These are phyloP conservation scores for Euwallacea similis DNA, from an alignment of 1,140 invertebrate species.

Conservation along the genomic window DNA sequence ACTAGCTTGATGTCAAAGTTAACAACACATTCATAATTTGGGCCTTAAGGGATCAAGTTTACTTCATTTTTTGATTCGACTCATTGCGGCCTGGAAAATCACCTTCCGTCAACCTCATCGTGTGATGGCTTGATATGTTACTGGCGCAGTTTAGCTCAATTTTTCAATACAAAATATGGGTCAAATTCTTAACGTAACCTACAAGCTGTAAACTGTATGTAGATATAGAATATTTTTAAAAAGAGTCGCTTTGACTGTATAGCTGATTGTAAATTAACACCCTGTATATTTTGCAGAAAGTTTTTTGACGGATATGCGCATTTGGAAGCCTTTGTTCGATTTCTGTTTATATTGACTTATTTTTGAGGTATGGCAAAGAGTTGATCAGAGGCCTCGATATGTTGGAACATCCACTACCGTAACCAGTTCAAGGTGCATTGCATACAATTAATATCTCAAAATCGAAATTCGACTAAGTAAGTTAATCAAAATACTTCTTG, in stretches of 20 bases:
- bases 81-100: background rate
- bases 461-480: too few species aligned
- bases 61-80: background rate
- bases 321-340: background rate
- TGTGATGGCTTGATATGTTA: background rate
- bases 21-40: too few species aligned
- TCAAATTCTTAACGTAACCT: background rate
- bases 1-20: too few species aligned
- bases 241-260: constrained; percentile 4
- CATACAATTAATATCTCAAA: too few species aligned
- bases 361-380: constrained; percentile 3
- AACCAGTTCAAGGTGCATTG: background rate
- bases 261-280: constrained; percentile 21
- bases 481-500: background rate
- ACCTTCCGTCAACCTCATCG: background rate
- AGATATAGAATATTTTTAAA: constrained; percentile 9
- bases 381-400: too few species aligned
- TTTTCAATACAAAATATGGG: background rate
- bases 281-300: constrained; percentile 9
- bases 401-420: background rate
- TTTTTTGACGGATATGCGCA: constrained; percentile 4
- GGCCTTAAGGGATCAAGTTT: too few species aligned
- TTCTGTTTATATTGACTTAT: constrained; percentile 2
- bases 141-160: background rate
- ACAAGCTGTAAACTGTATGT: constrained; percentile 1